A percentile compares a stretch with the other conserved stretches of the same genome.
Conservation (phyloP, 2,113 vertebrate genomes). For the Trematocara zebra region DNA sequence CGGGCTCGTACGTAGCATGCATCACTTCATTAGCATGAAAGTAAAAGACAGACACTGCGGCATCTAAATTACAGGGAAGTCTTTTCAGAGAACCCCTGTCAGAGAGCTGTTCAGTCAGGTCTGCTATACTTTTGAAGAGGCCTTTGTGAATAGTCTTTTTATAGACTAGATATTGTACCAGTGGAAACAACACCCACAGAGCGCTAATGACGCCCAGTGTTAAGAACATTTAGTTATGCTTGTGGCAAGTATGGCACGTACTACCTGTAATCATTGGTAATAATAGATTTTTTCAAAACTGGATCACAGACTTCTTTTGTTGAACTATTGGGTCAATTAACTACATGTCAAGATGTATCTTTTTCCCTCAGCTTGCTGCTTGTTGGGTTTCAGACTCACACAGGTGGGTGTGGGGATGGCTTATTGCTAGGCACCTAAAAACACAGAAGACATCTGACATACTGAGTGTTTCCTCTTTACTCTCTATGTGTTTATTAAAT, state of each 20-base stretch:
- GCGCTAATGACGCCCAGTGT: not conserved
- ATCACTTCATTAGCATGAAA: not conserved
- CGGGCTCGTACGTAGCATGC: not conserved
- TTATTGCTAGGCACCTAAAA: not conserved
- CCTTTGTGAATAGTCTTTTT: not conserved
- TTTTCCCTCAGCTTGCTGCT: fast-evolving
- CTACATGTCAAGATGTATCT: not conserved
- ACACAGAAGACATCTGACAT: not conserved
- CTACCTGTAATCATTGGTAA: not conserved
- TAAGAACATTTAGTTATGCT: not conserved
- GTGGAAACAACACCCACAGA: conserved; percentile 29
- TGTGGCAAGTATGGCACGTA: not conserved
- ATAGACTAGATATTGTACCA: not conserved
- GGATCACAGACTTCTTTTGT: not conserved
- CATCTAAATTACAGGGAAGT: not conserved
- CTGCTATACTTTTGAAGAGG: not conserved
- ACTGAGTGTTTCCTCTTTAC: not conserved
- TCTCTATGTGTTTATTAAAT: not conserved
- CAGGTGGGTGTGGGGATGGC: not conserved
- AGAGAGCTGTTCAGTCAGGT: not conserved
- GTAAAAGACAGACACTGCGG: not conserved
- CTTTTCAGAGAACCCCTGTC: not conserved
- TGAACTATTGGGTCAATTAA: not conserved
- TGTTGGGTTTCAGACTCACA: not conserved
- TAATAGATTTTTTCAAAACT: not conserved